Conservation (phyloP, 2,888 invertebrate species). For the Iphiclides podalirius region DNA sequence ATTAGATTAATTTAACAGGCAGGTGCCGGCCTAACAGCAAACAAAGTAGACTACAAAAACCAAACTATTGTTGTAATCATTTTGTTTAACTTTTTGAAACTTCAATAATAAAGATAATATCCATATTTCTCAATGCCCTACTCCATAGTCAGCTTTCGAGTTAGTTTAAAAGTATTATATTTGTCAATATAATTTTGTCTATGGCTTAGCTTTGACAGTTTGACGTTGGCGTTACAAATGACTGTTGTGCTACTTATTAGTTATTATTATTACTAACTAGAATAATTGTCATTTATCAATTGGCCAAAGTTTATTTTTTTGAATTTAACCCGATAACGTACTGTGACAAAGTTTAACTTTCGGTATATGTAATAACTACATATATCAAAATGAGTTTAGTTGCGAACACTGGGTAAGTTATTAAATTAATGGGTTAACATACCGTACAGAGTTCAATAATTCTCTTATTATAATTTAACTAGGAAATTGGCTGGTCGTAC, state of each 20-base stretch:
- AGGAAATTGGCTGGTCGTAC: constrained; percentile 90
- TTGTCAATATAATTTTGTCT: no score
- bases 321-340: background rate
- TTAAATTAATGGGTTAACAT: background rate
- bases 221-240: background rate
- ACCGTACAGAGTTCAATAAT: background rate
- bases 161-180: no score
- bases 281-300: constrained; percentile 1
- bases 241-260: background rate
- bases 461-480: constrained; percentile 33
- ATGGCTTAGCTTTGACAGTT: constrained; percentile 9
- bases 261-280: background rate
- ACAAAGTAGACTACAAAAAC: no score
- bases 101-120: no score
- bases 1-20: no score
- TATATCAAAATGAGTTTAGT: constrained; percentile 67
- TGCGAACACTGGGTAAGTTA: constrained; percentile 70
- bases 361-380: background rate
- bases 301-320: background rate
- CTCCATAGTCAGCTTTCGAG: no score
- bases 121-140: no score
- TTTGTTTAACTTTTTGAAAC: no score
- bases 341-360: constrained; percentile 10
- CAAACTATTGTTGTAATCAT: no score
- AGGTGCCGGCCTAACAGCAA: no score